Percentiles rank a stretch among this genome's conserved stretches.
These are phyloP conservation scores for Ctenochaetus hawaiiensis DNA, from an alignment of 2,797 vertebrate genomes.

Conservation along the genomic window DNA sequence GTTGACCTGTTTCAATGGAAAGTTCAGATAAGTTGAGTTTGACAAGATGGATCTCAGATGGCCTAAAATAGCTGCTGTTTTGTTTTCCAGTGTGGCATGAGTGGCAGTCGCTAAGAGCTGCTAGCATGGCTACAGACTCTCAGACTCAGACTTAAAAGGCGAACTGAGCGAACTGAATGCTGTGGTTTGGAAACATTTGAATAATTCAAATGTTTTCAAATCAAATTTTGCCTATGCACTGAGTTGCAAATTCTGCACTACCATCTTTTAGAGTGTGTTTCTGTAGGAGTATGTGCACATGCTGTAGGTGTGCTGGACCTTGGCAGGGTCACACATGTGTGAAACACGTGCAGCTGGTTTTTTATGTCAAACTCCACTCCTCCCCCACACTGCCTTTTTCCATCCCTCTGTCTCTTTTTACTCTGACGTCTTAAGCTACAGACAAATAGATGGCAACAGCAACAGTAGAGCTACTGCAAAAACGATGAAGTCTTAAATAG, in stretches of 20 bases:
- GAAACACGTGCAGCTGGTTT: conserved; percentile 36
- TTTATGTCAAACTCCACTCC: conserved; percentile 17
- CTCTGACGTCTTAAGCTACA: not conserved
- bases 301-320: conserved; percentile 23
- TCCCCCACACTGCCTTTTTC: conserved; percentile 10
- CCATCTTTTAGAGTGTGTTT: not conserved
- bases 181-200: conserved; percentile 39
- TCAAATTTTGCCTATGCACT: not conserved
- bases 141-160: not conserved
- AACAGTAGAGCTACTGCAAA: not conserved
- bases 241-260: conserved; percentile 15
- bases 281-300: not conserved
- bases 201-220: conserved; percentile 68
- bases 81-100: not conserved
- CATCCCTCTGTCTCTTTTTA: conserved; percentile 15
- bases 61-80: not conserved
- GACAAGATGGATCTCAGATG: not conserved
- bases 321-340: not conserved
- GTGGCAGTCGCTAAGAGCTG: not conserved
- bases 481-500: not conserved
- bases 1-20: not conserved
- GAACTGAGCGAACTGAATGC: not conserved
- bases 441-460: not conserved
- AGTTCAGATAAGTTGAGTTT: not conserved
- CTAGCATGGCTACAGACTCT: not conserved